phyloP scores from a whole-genome alignment of 2,888 invertebrate genomes.

The Aspidapion aeneum region DNA sequence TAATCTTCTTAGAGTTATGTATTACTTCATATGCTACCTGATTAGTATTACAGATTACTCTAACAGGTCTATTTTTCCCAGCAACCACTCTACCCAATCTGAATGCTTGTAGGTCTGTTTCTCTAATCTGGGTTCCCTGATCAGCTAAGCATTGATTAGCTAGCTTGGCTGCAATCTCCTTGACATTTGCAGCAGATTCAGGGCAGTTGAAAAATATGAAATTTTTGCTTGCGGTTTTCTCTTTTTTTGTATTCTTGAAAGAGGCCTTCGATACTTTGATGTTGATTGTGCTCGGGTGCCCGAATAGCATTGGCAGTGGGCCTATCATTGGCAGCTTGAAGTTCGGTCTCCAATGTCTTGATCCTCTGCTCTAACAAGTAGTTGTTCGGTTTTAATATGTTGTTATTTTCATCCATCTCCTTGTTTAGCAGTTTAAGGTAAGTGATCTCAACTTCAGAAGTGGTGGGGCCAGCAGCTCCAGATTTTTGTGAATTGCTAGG shows the following conservation, averaged over 20 bases:
- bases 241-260: not conserved
- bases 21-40: not conserved
- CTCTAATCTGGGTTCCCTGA: not conserved
- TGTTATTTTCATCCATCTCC: too few relatives aligned
- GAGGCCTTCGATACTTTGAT: too few relatives aligned
- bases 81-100: not conserved
- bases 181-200: not conserved
- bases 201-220: not conserved
- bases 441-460: too few relatives aligned
- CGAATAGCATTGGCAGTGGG: too few relatives aligned
- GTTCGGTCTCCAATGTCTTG: too few relatives aligned
- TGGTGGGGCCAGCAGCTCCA: too few relatives aligned
- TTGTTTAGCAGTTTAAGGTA: too few relatives aligned
- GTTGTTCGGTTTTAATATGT: too few relatives aligned
- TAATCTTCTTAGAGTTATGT: not conserved
- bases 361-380: too few relatives aligned
- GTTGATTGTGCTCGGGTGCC: too few relatives aligned
- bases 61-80: not conserved
- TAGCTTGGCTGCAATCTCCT: not conserved
- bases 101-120: not conserved
- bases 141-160: not conserved
- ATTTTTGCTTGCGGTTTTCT: not conserved
- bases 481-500: too few relatives aligned
- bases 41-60: not conserved
- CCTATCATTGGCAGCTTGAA: too few relatives aligned